These are phyloP conservation scores for Spodoptera littoralis DNA, from an alignment of 2,888 invertebrate genomes.

Conservation along the genomic window DNA sequence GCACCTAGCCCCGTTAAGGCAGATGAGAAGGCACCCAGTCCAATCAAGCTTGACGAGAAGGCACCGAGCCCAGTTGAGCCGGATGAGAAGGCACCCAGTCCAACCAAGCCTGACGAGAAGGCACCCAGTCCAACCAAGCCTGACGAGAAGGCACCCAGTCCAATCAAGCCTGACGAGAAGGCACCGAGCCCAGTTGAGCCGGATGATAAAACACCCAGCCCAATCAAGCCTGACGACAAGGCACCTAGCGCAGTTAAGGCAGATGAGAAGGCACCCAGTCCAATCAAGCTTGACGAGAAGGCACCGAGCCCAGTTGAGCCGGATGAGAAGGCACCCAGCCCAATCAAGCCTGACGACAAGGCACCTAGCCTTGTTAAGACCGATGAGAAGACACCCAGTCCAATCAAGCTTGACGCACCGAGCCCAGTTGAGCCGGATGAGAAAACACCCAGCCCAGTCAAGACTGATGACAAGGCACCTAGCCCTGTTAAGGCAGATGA, in stretches of 20 bases:
- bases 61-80: slow-evolving; percentile 6
- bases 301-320: background rate
- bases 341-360: background rate
- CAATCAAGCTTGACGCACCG: background rate
- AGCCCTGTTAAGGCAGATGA: slow-evolving; percentile 11
- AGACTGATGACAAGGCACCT: background rate
- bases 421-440: too few relatives aligned
- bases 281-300: background rate
- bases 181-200: slow-evolving; percentile 8
- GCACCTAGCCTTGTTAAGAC: background rate
- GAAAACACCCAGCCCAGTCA: background rate
- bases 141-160: slow-evolving; percentile 30
- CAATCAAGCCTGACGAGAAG: slow-evolving; percentile 22
- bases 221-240: background rate
- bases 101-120: slow-evolving; percentile 2
- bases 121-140: background rate
- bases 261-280: slow-evolving; percentile 1
- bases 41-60: slow-evolving; percentile 10
- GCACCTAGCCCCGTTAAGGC: background rate
- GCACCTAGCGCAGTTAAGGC: background rate
- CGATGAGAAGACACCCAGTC: background rate
- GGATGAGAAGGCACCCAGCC: background rate
- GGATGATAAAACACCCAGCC: background rate
- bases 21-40: slow-evolving; percentile 17
- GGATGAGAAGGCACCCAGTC: slow-evolving; percentile 14